Evolutionary conservation across 2,113 vertebrate genomes (phyloP).

Genomic region (Cyanocitta stelleri): DNA sequence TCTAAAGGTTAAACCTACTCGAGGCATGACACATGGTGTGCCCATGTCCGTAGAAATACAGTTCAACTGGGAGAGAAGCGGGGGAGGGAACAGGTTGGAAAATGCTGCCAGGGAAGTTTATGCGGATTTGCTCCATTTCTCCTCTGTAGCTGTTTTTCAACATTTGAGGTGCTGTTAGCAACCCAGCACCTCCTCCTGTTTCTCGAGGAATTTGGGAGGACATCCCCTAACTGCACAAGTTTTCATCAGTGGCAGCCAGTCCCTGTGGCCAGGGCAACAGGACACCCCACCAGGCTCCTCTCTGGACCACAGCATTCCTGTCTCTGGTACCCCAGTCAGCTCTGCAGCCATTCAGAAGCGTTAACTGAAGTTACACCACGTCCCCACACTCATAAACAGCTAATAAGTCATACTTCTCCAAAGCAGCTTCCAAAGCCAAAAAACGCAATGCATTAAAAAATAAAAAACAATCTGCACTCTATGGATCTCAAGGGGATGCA

Average conservation of each 20-base stretch:
- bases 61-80: background rate
- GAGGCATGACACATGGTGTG: background rate
- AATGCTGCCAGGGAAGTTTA: background rate
- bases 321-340: background rate
- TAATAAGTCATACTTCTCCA: background rate
- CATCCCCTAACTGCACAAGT: background rate
- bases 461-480: background rate
- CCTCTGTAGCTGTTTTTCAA: background rate
- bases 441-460: background rate
- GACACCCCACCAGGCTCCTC: background rate
- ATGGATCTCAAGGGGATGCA: constrained; percentile 1
- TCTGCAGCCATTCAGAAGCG: background rate
- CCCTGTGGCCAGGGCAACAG: fast-evolving
- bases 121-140: background rate
- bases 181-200: background rate
- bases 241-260: background rate
- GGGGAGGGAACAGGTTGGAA: background rate
- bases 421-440: background rate
- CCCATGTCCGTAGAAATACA: background rate
- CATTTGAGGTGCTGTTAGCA: background rate
- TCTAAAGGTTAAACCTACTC: background rate
- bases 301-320: background rate
- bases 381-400: background rate
- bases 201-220: background rate
- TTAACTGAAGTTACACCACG: background rate